These are phyloP conservation scores for Gnathonemus echidnorhynchus DNA, from an alignment of 2,113 vertebrate species.

Conservation along the genomic window DNA sequence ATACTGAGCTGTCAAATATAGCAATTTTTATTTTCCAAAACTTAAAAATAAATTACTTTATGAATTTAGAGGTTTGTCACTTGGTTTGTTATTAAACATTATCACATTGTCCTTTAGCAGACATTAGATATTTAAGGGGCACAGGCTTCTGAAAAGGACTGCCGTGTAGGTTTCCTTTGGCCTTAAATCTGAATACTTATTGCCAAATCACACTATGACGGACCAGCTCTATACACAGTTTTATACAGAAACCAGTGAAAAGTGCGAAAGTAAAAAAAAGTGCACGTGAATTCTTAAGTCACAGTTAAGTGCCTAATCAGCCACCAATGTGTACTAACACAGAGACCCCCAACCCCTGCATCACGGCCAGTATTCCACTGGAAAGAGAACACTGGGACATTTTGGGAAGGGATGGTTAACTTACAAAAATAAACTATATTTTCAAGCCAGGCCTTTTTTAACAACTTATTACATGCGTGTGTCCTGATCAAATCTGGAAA, in stretches of 20 bases:
- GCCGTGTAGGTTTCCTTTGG: not conserved
- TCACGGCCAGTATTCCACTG: not conserved
- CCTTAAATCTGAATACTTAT: not conserved
- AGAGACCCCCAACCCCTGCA: not conserved
- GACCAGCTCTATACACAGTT: not conserved
- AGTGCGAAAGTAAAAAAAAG: not conserved
- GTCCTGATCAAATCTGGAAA: not conserved
- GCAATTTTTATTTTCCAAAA: not conserved
- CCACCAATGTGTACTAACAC: not conserved
- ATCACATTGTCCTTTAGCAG: not conserved
- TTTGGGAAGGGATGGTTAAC: not conserved
- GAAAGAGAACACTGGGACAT: not conserved
- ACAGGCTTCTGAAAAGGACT: not conserved
- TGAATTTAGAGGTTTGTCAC: not conserved
- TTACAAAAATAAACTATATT: not conserved
- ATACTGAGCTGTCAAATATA: constrained; percentile 2
- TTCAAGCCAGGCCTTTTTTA: not conserved
- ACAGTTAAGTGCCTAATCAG: not conserved
- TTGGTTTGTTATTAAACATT: not conserved
- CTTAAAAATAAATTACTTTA: not conserved
- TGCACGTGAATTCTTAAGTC: not conserved
- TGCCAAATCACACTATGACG: not conserved
- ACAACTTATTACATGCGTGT: not conserved
- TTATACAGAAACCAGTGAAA: not conserved
- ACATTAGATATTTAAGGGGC: not conserved